Evolutionary conservation across 2,797 vertebrate species (phyloP).

Genomic region (Synaphobranchus kaupii): DNA sequence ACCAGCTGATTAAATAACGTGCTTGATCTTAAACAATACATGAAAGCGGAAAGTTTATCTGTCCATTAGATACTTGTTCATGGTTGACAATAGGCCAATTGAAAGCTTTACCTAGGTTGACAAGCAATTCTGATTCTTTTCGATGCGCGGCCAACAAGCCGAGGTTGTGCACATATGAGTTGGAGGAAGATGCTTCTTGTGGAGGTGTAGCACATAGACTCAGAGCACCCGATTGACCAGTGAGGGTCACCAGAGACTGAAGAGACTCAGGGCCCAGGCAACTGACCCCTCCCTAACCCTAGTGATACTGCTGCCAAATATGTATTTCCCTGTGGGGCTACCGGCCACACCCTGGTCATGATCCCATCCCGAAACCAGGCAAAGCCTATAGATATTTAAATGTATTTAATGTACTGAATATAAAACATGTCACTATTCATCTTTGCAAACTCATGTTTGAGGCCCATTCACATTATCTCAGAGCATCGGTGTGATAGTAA

Average conservation of each 20-base stretch:
- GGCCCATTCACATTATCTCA: not conserved
- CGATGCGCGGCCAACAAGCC: not conserved
- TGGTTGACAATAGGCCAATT: constrained; percentile 1
- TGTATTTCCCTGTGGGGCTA: not conserved
- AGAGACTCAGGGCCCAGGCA: no score
- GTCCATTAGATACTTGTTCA: not conserved
- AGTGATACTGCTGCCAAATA: not conserved
- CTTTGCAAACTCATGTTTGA: not conserved
- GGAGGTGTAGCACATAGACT: no score
- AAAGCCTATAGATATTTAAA: not conserved
- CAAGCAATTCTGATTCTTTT: not conserved
- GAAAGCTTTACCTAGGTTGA: no score
- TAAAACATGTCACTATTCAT: not conserved
- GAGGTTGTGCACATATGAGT: no score
- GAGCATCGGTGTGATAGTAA: not conserved
- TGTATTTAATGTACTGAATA: not conserved
- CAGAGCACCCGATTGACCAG: no score
- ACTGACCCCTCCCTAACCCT: not conserved
- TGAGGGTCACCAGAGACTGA: no score
- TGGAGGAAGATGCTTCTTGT: no score
- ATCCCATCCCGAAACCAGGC: not conserved
- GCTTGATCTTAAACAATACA: not conserved
- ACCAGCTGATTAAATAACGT: not conserved
- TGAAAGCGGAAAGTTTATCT: not conserved
- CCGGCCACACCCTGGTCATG: not conserved